phyloP scores from a whole-genome alignment of 92 coral and sea anemone species.

The Bergia puertoricense region DNA sequence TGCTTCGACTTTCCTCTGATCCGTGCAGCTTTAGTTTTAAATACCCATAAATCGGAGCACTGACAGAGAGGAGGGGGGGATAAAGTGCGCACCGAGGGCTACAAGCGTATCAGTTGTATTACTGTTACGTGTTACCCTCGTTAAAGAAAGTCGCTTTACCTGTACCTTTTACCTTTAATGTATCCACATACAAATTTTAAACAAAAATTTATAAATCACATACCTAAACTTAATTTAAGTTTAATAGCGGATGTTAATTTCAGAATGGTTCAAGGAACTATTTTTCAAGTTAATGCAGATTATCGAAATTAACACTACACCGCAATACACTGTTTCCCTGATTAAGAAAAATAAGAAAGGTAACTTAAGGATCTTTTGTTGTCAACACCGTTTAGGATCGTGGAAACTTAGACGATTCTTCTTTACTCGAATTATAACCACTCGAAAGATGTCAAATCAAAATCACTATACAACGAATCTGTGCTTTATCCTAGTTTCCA shows the following conservation, averaged over 20 bases:
- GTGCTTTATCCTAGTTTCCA: conserved; percentile 61
- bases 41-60: no score
- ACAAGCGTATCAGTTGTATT: no score
- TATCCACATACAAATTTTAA: not conserved
- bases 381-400: not conserved
- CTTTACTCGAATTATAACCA: not conserved
- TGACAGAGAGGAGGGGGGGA: no score
- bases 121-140: no score
- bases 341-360: not conserved
- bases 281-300: not conserved
- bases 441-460: not conserved
- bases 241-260: not conserved
- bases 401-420: not conserved
- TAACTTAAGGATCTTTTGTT: no score
- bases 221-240: no score
- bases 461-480: not conserved
- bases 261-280: no score
- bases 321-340: not conserved
- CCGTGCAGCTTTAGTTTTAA: no score
- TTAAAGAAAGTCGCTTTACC: no score
- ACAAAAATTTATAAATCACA: no score
- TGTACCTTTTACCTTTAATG: not conserved
- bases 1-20: no score
- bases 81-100: no score
- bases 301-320: not conserved